Percentiles rank a stretch among this genome's conserved stretches.
phyloP scores from a whole-genome alignment of 2,888 invertebrate species.

The Ornithoptera priamus region DNA sequence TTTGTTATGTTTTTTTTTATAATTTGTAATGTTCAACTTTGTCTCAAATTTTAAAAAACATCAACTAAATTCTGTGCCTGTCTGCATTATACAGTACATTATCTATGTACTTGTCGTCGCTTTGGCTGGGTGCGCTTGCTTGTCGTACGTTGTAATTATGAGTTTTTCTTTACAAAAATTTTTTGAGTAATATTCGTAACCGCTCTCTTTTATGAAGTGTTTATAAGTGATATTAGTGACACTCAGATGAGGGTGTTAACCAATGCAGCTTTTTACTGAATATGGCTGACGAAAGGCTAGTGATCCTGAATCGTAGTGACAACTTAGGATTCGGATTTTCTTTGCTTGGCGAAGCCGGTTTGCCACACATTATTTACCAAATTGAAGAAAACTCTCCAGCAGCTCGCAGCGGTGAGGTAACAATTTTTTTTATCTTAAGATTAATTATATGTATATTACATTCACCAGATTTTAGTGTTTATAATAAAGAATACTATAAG shows the following conservation, averaged over 20 bases:
- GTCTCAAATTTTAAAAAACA: neutral
- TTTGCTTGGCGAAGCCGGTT: slow-evolving; percentile 92
- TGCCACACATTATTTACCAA: slow-evolving; percentile 96
- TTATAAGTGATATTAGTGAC: slow-evolving; percentile 59
- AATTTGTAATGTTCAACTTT: too few species aligned
- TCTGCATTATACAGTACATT: slow-evolving; percentile 19
- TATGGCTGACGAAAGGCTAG: slow-evolving; percentile 95
- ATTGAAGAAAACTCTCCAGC: slow-evolving; percentile 96
- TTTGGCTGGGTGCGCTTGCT: slow-evolving; percentile 75
- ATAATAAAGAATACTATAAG: too few species aligned
- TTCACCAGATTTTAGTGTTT: too few species aligned
- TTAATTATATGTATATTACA: too few species aligned
- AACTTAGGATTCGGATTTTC: slow-evolving; percentile 95
- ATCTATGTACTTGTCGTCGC: slow-evolving; percentile 53
- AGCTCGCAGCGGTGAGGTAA: slow-evolving; percentile 93
- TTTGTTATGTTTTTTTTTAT: too few species aligned
- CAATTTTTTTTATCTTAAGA: neutral
- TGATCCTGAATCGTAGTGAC: slow-evolving; percentile 92
- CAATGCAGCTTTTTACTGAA: slow-evolving; percentile 78
- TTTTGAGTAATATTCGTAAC: slow-evolving; percentile 49
- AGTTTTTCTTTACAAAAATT: slow-evolving; percentile 53
- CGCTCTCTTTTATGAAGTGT: slow-evolving; percentile 51
- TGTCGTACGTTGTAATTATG: slow-evolving; percentile 64
- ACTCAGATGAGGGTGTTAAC: slow-evolving; percentile 63
- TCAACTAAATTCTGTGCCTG: neutral